phyloP scores from a whole-genome alignment of 2,797 vertebrate genomes.

The Notoglanidium macrostoma region DNA sequence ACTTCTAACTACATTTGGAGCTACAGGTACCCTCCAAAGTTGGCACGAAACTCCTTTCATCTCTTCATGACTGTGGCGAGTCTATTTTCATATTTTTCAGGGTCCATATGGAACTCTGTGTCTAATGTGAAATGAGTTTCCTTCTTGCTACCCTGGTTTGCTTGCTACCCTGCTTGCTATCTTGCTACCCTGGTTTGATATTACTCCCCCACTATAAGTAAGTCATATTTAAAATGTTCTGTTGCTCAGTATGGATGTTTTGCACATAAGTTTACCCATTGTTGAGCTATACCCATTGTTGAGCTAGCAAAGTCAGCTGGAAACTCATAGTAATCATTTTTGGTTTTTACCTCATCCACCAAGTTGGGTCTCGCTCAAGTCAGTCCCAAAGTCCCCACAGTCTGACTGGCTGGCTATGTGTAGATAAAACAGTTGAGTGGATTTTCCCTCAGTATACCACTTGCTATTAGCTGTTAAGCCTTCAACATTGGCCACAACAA shows the following conservation, averaged over 20 bases:
- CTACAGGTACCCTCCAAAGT: background rate
- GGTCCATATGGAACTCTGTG: background rate
- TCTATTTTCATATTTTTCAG: background rate
- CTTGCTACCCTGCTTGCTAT: no score
- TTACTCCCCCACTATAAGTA: background rate
- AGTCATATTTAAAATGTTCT: background rate
- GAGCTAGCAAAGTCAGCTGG: background rate
- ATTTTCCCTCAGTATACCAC: background rate
- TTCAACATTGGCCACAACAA: background rate
- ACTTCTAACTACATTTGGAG: background rate
- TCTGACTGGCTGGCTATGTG: background rate
- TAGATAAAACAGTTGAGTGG: background rate
- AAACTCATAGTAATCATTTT: background rate
- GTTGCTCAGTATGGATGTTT: background rate
- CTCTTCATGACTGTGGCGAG: background rate
- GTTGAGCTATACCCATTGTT: background rate
- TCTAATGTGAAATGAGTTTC: no score
- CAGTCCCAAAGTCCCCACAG: background rate
- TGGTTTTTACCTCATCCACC: background rate
- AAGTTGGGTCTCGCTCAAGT: background rate
- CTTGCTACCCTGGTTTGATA: background rate
- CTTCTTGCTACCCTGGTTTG: no score
- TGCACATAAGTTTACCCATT: background rate
- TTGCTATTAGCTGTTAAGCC: background rate
- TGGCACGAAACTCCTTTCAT: background rate